Conservation (phyloP, 2,797 vertebrate species). For the Helarctos malayanus region DNA sequence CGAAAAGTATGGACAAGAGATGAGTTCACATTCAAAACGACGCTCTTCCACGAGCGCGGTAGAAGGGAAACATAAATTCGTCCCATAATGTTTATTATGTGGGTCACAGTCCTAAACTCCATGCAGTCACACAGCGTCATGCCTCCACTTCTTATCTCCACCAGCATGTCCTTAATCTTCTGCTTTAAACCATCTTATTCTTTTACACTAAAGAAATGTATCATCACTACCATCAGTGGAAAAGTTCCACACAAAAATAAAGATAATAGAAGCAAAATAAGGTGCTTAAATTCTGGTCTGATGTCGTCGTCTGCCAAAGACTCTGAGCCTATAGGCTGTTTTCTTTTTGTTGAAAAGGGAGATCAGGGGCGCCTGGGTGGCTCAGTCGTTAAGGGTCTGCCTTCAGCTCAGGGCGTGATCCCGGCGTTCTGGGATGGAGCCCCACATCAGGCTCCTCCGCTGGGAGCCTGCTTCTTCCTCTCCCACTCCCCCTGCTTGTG, state of each 20-base stretch:
- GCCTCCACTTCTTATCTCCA: background rate
- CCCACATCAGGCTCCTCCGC: no score
- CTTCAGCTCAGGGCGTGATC: no score
- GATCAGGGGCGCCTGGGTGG: no score
- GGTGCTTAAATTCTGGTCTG: background rate
- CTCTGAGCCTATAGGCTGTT: background rate
- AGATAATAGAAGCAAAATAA: constrained; percentile 4
- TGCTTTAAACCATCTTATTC: background rate
- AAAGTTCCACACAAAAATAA: constrained; percentile 45
- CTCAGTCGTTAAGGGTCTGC: no score
- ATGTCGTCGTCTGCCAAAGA: background rate
- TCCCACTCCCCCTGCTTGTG: no score
- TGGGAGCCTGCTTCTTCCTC: no score
- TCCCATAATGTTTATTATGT: background rate
- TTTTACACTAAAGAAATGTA: constrained; percentile 16
- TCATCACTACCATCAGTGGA: background rate
- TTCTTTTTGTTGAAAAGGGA: constrained; percentile 4
- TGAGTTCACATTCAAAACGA: background rate
- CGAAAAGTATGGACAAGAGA: background rate
- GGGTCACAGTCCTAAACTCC: background rate
- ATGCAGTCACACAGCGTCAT: background rate
- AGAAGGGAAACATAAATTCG: background rate
- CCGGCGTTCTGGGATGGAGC: no score
- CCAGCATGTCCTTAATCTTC: constrained; percentile 30
- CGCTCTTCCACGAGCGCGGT: background rate